A percentile compares a stretch with the other conserved stretches of the same genome.
These are phyloP conservation scores for Pangasius krempfi DNA, from an alignment of 2,797 vertebrate species.

Conservation along the genomic window DNA sequence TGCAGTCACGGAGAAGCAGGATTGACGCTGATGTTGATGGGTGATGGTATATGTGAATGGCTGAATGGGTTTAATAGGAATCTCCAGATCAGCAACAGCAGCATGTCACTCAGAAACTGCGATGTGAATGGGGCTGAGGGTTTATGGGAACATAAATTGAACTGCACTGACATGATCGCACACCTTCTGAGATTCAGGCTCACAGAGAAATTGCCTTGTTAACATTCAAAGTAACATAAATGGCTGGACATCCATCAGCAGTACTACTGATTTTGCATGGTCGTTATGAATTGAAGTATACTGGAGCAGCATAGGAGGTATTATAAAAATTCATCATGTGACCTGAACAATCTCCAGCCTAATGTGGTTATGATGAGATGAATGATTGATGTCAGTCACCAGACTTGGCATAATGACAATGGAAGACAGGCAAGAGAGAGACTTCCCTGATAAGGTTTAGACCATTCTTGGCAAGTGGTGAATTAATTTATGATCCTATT, in stretches of 20 bases:
- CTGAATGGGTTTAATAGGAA: slow-evolving; percentile 56
- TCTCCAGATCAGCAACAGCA: slow-evolving; percentile 43
- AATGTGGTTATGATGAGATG: slow-evolving; percentile 57
- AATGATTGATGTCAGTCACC: slow-evolving; percentile 55
- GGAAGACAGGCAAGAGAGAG: slow-evolving; percentile 40
- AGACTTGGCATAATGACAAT: slow-evolving; percentile 40
- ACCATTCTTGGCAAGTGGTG: slow-evolving; percentile 50
- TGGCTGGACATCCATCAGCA: slow-evolving; percentile 50
- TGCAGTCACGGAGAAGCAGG: slow-evolving; percentile 39
- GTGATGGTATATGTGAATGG: slow-evolving; percentile 51
- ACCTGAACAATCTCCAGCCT: slow-evolving; percentile 52
- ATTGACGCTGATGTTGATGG: slow-evolving; percentile 49
- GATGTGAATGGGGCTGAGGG: slow-evolving; percentile 21
- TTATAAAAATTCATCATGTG: slow-evolving; percentile 44
- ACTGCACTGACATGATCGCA: slow-evolving; percentile 30
- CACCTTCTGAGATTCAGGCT: slow-evolving; percentile 23
- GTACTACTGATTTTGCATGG: slow-evolving; percentile 34
- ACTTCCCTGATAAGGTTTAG: slow-evolving; percentile 54
- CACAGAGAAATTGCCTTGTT: slow-evolving; percentile 41
- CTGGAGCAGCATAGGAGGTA: neutral
- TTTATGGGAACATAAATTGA: slow-evolving; percentile 43
- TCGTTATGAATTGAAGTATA: slow-evolving; percentile 20
- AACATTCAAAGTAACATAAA: slow-evolving; percentile 45
- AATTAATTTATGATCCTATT: slow-evolving; percentile 59
- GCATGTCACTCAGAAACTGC: slow-evolving; percentile 48